Evolutionary conservation across 2,797 vertebrate genomes (phyloP).

Genomic region (Lemur catta): DNA sequence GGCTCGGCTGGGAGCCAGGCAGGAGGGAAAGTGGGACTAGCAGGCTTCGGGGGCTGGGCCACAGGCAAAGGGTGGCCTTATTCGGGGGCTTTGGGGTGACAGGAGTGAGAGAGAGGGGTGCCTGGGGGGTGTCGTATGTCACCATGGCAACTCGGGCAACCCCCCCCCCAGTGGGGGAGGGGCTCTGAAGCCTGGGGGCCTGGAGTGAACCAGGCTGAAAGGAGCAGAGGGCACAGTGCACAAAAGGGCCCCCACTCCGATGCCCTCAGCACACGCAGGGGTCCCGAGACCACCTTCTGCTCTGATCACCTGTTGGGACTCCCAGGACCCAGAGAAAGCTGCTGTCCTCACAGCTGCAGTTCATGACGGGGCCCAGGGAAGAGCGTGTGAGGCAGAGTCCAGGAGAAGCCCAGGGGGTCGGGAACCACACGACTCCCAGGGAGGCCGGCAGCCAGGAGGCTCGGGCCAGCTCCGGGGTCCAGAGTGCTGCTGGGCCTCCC

Average conservation of each 20-base stretch:
- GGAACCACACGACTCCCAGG: background rate
- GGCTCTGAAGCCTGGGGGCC: too few species aligned
- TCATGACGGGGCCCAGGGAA: background rate
- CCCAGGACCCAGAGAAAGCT: background rate
- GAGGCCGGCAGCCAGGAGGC: background rate
- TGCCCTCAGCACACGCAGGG: accelerated
- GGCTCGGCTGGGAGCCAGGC: background rate
- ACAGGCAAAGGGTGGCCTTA: background rate
- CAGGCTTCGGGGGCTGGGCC: background rate
- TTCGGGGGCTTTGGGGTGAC: background rate
- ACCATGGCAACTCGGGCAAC: background rate
- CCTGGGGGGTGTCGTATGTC: background rate
- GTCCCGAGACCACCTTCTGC: background rate
- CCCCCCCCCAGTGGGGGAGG: background rate
- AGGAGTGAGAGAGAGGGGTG: background rate
- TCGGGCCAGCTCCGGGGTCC: background rate
- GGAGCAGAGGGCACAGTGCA: background rate
- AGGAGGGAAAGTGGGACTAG: background rate
- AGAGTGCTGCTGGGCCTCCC: background rate
- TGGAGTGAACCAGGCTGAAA: too few species aligned
- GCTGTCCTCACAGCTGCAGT: background rate
- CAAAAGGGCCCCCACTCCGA: too few species aligned
- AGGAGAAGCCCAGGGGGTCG: background rate
- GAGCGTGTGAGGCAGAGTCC: background rate
- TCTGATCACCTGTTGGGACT: background rate